Base-by-base conservation (phyloP, 1,140 invertebrate species). In the Sitodiplosis mosellana region DNA sequence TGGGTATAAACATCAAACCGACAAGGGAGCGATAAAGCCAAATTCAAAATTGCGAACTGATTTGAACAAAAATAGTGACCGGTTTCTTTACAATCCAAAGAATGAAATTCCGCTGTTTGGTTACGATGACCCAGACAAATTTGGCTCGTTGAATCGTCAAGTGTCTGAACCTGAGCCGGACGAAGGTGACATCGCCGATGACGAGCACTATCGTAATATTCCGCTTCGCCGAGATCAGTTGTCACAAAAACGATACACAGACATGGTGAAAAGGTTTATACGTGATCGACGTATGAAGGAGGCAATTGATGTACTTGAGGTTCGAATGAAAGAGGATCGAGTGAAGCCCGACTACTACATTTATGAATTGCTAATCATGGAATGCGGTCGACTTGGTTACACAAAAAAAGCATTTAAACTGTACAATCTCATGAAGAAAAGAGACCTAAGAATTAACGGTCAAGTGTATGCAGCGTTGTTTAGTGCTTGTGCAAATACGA, bases 381-480 rank as follows among this genome's bases (percentile, higher is more conserved):
- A 73, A 10, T 88, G 83, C 68, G 86, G 83, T 6, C 62, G 75
- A 51, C 74, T 78, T 5, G 90, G 91, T 2, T 83, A 87, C 56
- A 77, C 85, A 27, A 78, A 83, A 55, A 85, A 83, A 65, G 87
- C 87, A 18, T 91, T 91, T 59, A 72, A 74, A 51, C 61, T 93
- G 1, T 93, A 74, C 55, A 83, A 80, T 56, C 71, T 80, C 55
- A 85, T 91, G 80, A 90, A 84, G 60, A 77, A 77, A 56, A 59
- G 78, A 38, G 75, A 72, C 0, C 57, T 89, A 1, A 71, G 71
- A 53, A 73, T 78, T 1, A 80, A 75, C 33, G 69, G 70, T 1
- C 73, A 78, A 10, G 80, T 78, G 8, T 88, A 88, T 57, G 90
- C 85, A 12, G 80, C 79, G 48, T 66, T 96, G 14, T 83, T 95